phyloP scores from a whole-genome alignment of 2,797 vertebrate genomes.

The Ptychadena robeensis region DNA sequence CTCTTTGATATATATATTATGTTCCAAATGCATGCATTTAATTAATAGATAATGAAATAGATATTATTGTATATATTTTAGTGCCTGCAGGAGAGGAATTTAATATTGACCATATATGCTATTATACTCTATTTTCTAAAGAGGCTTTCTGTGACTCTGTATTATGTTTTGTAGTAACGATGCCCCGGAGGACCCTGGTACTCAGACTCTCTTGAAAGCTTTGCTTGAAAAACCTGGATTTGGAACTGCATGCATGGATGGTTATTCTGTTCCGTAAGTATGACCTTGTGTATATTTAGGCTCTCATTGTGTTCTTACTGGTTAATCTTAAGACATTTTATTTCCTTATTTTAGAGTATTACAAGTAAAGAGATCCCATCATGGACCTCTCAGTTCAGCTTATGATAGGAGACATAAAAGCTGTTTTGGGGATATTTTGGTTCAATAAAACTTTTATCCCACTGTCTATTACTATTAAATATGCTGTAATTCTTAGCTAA shows the following conservation, averaged over 20 bases:
- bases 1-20: background rate
- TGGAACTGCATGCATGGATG: conserved; percentile 93
- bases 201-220: conserved; percentile 79
- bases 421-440: too few species aligned
- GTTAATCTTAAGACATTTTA: too few species aligned
- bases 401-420: too few species aligned
- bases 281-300: background rate
- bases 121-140: background rate
- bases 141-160: background rate
- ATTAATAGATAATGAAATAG: background rate
- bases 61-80: background rate
- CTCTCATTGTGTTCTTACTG: background rate
- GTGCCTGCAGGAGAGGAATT: background rate
- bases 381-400: too few species aligned
- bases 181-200: conserved; percentile 82
- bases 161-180: conserved; percentile 81
- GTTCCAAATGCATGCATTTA: background rate
- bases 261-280: conserved; percentile 86
- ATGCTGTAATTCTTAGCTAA: too few species aligned
- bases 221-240: conserved; percentile 86
- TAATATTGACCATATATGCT: background rate
- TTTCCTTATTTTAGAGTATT: too few species aligned
- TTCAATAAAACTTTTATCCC: too few species aligned
- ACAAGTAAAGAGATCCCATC: too few species aligned
- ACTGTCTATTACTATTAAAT: too few species aligned